Evolutionary conservation across 2,113 vertebrate genomes (phyloP), one percentile per base, ranked within the genome.

Genomic region (Turnix velox): DNA sequence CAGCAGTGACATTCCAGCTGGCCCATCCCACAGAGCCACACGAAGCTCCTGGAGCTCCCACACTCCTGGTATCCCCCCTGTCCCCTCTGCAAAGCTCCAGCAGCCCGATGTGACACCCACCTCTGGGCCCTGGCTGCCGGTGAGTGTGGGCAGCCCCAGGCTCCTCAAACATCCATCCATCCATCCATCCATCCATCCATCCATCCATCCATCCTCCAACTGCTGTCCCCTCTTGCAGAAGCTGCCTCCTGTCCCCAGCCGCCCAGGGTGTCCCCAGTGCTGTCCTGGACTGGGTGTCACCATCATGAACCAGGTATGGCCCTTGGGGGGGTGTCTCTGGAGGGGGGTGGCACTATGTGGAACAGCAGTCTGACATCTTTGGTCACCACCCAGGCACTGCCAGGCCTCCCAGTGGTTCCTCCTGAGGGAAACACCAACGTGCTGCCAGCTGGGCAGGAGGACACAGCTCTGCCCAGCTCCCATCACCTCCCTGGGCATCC

Each of bases 141-240:
- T 95, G 84, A 95, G 95, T 2, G 0, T 0, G 20, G 51, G 48
- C 9, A 5, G 3, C 24, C 27, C 25, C 2, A 3, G 42, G 55
- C 14, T 46, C 55, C 23, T 14, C 3, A 3, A 7, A 3, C 18
- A 43, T 4, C 42, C 66, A n/a, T n/a, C 42, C 23, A 9, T 48
- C 18, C 58, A 14, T 51, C 25, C 78, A n/a, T n/a, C n/a, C n/a
- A n/a, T n/a, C n/a, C n/a, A n/a, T n/a, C n/a, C n/a, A n/a, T n/a
- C n/a, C n/a, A n/a, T n/a, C 42, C 23, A 9, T 48, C 18, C 58
- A 14, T 51, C 25, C 78, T 49, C 19, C 9, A 3, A 0, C 61
- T 71, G 49, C 62, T 30, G 3, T 8, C 37, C 35, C 24, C 43
- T 85, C 79, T 58, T 45, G 49, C 92, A 96, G 95, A 95, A 92